Conservation (phyloP, 1,140 invertebrate genomes). For the Drosophila kanapiae region DNA sequence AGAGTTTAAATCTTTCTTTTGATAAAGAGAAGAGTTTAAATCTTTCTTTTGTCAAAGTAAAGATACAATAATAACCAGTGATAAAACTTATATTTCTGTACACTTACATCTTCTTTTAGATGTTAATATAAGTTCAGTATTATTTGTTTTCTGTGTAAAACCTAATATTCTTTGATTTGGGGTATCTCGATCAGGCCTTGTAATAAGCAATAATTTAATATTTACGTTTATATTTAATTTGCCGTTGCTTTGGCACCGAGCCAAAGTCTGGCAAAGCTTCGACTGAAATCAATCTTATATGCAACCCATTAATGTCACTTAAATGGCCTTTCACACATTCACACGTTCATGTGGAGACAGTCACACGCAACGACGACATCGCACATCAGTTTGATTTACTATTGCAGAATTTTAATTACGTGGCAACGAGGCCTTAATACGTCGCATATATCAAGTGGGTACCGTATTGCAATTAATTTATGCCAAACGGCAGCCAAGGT, state of each 20-base stretch:
- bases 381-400: conserved; percentile 60
- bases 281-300: conserved; percentile 28
- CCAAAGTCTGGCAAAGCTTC: neutral
- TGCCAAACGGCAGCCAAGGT: conserved; percentile 71
- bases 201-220: neutral
- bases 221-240: neutral
- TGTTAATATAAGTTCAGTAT: no score
- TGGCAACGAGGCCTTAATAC: conserved; percentile 65
- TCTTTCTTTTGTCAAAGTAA: no score
- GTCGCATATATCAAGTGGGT: conserved; percentile 66
- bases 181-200: neutral
- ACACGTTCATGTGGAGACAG: conserved; percentile 3
- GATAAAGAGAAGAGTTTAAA: no score
- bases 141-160: neutral
- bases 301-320: conserved; percentile 41
- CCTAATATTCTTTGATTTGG: neutral
- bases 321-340: conserved; percentile 22
- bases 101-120: no score
- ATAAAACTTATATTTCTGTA: no score
- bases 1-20: no score
- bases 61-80: no score
- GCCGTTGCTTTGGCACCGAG: neutral
- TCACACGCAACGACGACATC: conserved; percentile 1
- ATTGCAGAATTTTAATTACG: conserved; percentile 70
- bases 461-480: conserved; percentile 74